Conservation (phyloP, 1,140 invertebrate genomes). For the Branchinecta lindahli region DNA sequence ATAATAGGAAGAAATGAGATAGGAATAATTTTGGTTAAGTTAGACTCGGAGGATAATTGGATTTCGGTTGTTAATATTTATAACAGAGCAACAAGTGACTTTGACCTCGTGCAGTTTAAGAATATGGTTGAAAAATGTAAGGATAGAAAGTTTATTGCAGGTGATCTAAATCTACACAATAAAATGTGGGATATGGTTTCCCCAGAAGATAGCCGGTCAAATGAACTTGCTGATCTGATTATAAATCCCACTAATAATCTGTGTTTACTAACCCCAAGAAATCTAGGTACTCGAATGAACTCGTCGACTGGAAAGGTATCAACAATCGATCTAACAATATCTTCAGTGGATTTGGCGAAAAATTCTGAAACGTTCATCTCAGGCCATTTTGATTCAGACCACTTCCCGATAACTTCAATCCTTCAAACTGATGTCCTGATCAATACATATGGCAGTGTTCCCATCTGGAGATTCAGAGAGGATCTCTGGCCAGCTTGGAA, state of each 20-base stretch:
- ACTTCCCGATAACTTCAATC: background rate
- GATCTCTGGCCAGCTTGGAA: background rate
- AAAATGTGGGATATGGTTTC: background rate
- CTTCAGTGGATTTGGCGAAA: background rate
- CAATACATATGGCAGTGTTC: background rate
- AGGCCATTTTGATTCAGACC: background rate
- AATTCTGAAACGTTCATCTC: background rate
- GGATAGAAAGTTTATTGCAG: background rate
- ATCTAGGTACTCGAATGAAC: background rate
- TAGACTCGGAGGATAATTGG: background rate
- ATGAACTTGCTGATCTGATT: background rate
- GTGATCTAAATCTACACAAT: background rate
- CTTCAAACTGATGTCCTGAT: background rate
- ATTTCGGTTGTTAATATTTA: background rate
- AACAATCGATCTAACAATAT: background rate
- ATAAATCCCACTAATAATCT: background rate
- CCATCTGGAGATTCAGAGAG: background rate
- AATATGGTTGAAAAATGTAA: background rate
- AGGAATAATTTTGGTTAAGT: background rate
- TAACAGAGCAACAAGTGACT: background rate
- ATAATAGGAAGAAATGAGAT: background rate
- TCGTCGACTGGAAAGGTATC: background rate
- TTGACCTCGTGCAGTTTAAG: background rate
- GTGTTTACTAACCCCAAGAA: background rate
- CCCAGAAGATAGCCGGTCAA: background rate